Conservation (phyloP, 1,140 invertebrate species). For the Cherax destructor region DNA sequence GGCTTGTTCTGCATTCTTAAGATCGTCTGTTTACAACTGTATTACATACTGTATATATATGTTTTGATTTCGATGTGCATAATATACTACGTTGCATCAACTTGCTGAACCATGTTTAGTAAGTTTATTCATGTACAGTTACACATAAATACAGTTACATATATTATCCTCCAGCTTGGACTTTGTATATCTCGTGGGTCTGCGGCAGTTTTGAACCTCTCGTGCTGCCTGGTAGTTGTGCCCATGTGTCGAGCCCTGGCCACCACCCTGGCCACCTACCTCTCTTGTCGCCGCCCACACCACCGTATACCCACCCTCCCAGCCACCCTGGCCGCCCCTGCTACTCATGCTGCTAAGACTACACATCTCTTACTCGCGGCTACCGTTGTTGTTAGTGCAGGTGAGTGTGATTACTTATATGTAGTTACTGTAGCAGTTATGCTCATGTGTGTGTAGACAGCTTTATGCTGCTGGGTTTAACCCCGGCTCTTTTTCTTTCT, state of each 20-base stretch:
- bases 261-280: slow-evolving; percentile 7
- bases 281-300: neutral
- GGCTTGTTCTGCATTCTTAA: too few relatives aligned
- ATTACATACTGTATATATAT: too few relatives aligned
- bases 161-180: slow-evolving; percentile 17
- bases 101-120: too few relatives aligned
- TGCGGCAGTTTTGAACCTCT: slow-evolving; percentile 46
- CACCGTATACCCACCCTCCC: neutral
- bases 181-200: slow-evolving; percentile 47
- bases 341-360: slow-evolving; percentile 32
- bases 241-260: slow-evolving; percentile 54
- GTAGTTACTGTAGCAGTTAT: too few relatives aligned
- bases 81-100: too few relatives aligned
- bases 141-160: too few relatives aligned
- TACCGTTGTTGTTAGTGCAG: slow-evolving; percentile 26
- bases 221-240: slow-evolving; percentile 43
- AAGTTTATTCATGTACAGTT: too few relatives aligned
- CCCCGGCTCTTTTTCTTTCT: too few relatives aligned
- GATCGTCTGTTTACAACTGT: too few relatives aligned
- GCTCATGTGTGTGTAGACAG: too few relatives aligned
- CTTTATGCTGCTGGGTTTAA: too few relatives aligned
- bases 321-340: neutral
- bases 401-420: neutral
- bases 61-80: too few relatives aligned
- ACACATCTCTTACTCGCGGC: slow-evolving; percentile 29